A percentile compares a stretch with the other conserved stretches of the same genome.
These are phyloP conservation scores for Ophioninae sp. DNA, from an alignment of 2,888 invertebrate genomes.

Conservation along the genomic window DNA sequence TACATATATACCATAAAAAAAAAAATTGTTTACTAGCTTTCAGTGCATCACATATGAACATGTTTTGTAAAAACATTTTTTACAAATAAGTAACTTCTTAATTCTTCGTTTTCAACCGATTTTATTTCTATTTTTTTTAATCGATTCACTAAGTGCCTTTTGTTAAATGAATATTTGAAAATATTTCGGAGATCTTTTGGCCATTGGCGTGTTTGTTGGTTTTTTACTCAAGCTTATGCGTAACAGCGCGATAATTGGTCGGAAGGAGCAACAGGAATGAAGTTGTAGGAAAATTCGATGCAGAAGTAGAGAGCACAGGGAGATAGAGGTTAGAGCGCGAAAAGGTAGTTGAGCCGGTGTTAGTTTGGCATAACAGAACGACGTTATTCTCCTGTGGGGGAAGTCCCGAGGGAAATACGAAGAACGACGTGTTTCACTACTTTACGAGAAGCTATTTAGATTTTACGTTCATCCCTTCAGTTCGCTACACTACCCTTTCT, in stretches of 20 bases:
- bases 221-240: background rate
- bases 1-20: too few species aligned
- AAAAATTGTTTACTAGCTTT: too few species aligned
- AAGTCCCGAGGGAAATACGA: conserved; percentile 58
- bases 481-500: background rate
- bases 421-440: conserved; percentile 63
- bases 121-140: too few species aligned
- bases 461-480: conserved; percentile 65
- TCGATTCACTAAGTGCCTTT: too few species aligned
- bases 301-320: background rate
- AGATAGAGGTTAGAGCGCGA: background rate
- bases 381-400: conserved; percentile 30
- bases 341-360: background rate
- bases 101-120: too few species aligned
- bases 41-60: too few species aligned
- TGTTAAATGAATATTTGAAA: too few species aligned
- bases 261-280: conserved; percentile 9
- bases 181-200: too few species aligned
- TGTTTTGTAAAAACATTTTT: too few species aligned
- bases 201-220: too few species aligned
- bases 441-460: conserved; percentile 70
- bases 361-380: conserved; percentile 22
- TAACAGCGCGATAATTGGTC: background rate
- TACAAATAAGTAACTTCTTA: too few species aligned
- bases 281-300: conserved; percentile 7